A percentile compares a stretch with the other conserved stretches of the same genome.
Conservation (phyloP, 2,888 invertebrate species). For the Leistus spinibarbis region DNA sequence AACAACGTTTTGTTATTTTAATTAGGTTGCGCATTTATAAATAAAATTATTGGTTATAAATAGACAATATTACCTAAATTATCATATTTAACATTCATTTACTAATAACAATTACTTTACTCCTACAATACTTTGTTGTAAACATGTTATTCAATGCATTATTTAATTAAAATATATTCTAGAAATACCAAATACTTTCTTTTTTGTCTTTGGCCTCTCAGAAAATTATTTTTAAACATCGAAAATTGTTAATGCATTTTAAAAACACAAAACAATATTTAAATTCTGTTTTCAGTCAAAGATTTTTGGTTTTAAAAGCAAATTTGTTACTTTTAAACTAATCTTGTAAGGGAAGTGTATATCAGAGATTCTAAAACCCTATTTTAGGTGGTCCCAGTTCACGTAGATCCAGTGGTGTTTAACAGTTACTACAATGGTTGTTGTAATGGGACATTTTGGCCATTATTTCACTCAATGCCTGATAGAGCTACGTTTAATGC, state of each 20-base stretch:
- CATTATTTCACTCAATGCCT: constrained; percentile 91
- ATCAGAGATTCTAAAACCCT: background rate
- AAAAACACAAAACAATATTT: too few relatives aligned
- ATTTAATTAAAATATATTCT: background rate
- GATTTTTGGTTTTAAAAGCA: too few relatives aligned
- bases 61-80: background rate
- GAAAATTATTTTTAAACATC: too few relatives aligned
- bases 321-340: too few relatives aligned
- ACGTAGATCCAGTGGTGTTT: constrained; percentile 75
- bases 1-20: background rate
- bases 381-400: constrained; percentile 78
- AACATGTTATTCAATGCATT: background rate
- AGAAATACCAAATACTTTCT: too few relatives aligned
- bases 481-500: constrained; percentile 82
- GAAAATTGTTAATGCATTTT: too few relatives aligned
- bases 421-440: constrained; percentile 92
- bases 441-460: constrained; percentile 92
- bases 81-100: background rate
- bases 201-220: too few relatives aligned
- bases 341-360: background rate
- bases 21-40: background rate
- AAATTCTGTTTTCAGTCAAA: too few relatives aligned
- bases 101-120: background rate
- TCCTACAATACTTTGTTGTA: background rate
- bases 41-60: background rate